Evolutionary conservation across 1,140 invertebrate genomes (phyloP), one percentile per base, ranked within the genome.

Genomic region (Cherax destructor): DNA sequence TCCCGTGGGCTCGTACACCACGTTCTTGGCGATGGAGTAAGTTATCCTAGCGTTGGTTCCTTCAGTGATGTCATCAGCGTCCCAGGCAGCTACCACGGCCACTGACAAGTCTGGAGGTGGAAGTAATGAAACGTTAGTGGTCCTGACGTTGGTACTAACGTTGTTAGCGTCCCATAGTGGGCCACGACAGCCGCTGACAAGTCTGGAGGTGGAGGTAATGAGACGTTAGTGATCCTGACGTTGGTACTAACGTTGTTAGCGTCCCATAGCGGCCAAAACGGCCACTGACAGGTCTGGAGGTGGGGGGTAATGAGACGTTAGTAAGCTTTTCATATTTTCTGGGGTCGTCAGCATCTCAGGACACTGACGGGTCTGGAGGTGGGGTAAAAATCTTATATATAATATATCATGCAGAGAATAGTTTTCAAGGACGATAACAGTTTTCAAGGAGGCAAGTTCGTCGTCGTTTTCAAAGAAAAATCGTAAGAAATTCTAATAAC

Each of bases 1-100:
- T 10, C 95, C 61, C 84, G 92, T 93, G 92, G 95, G 95, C 49
- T 93, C 47, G 88, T 96, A 95, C 7, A 92, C 93, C 7, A 95
- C 95, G 7, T 91, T 91, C 78, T 93, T 91, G 69, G 87, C 24
- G 24, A 93, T 93, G 56, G 61, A 80, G 79, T 93, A 92, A 6
- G 80, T 65, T 52, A 92, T 72, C 24, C 78, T 81, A 24, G 81
- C 81, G 81, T 83, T 83, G n/a, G 81, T 69, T n/a, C 81, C 81
- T 16, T 83, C 81, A 47, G 81, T 69, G 30, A 52, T 30, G 81
- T 83, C 81, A 11, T 83, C 81, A 16, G 81, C 81, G 56, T 83
- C 81, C 81, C 81, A 83, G 30, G 81, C 81, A n/a, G 59, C 59
- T 3, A 83, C 47, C 2, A 83, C 81, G 5, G 61, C 81, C 11